These are phyloP conservation scores for Drosophila tani DNA, from an alignment of 1,140 invertebrate genomes.

Conservation along the genomic window DNA sequence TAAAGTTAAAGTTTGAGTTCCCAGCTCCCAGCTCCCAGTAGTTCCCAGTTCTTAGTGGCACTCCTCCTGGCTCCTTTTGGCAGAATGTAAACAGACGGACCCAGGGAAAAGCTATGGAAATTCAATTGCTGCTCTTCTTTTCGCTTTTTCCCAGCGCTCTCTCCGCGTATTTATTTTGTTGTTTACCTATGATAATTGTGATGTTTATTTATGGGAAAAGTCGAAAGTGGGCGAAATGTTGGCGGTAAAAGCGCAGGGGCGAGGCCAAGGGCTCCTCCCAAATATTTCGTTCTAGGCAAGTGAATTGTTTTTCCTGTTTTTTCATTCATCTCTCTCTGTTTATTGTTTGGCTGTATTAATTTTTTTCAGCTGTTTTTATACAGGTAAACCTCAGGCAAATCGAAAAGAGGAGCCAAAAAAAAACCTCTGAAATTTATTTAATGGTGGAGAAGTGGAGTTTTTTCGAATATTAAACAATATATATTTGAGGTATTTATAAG, in stretches of 20 bases:
- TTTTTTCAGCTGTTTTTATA: conserved; percentile 9
- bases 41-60: conserved; percentile 5
- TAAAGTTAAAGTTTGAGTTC: conserved; percentile 66
- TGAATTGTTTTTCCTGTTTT: conserved; percentile 34
- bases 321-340: neutral
- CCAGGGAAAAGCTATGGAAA: conserved; percentile 47
- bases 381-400: conserved; percentile 8
- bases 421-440: conserved; percentile 4
- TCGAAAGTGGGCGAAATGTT: conserved; percentile 41
- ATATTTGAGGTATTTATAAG: neutral
- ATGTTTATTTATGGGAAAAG: conserved; percentile 73
- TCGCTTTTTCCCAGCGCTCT: conserved; percentile 1
- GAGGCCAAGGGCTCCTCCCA: neutral
- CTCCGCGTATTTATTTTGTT: conserved; percentile 70
- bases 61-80: conserved; percentile 4
- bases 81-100: conserved; percentile 53
- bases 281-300: conserved; percentile 20
- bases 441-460: neutral
- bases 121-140: conserved; percentile 66
- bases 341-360: conserved; percentile 11
- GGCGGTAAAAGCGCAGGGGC: neutral
- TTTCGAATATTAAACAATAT: neutral
- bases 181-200: conserved; percentile 81
- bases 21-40: neutral
- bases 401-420: neutral